Evolutionary conservation across 2,888 invertebrate species (phyloP), one percentile per base, ranked within the genome.

Genomic region (Blera fallax): DNA sequence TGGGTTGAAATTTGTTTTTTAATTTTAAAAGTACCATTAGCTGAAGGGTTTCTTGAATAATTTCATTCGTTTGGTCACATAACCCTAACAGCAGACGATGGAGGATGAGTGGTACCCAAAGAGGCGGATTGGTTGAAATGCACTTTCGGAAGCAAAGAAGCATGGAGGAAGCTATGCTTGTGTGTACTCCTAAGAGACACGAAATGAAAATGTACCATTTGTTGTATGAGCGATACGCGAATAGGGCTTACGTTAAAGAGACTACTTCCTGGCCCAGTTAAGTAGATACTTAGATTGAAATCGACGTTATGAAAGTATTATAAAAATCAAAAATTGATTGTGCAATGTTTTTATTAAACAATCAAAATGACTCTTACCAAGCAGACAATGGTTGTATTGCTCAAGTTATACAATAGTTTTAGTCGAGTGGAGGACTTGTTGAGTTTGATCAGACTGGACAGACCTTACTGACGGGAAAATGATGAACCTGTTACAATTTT

Each of bases 1-100:
- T 64, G 54, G 62, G 52, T 43, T 27, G 48, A 18, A 45, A 29
- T 24, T 1, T 2, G 0, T 34, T 50, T 64, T 29, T 34, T 48
- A 29, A 10, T 29, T 32, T 40, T 14, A 3, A 24, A 24, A 54
- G 54, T 27, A 45, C 32, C 16, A 21, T n/a, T 8, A 32, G 27
- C 24, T 62, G 45, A 62, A 64, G 64, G 48, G 64, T 48, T 65
- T 50, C 48, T 34, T 65, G 48, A 65, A 24, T 11, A 50, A 50
- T 65, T 65, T 50, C n/a, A 37, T 62, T 37, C 18, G 32, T 48
- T 50, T 48, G 48, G 14, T 72, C 58, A 48, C 24, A 64, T 64
- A 32, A 64, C 48, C 48, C n/a, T 16, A 32, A 27, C 11, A 48
- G 24, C 32, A 32, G 45, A 48, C 48, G 29, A 18, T 18, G n/a